Evolutionary conservation across 30 jellyfish, hydroid and myxozoan species (phyloP).

Genomic region (Aurelia coerulea): DNA sequence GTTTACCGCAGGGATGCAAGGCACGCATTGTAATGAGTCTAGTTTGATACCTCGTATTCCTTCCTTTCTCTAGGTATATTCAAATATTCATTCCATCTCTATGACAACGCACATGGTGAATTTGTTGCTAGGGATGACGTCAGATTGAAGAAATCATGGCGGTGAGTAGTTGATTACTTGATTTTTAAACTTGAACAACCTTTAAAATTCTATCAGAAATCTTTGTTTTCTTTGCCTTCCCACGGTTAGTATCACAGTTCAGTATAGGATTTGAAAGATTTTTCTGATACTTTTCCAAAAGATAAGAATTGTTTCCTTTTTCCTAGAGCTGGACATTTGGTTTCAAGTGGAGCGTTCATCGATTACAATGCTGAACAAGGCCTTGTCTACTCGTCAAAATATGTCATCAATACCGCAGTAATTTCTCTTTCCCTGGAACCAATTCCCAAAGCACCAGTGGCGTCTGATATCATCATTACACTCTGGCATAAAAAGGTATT

Average conservation of each 20-base stretch:
- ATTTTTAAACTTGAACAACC: neutral
- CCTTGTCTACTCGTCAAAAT: constrained; percentile 43
- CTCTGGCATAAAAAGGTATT: constrained; percentile 69
- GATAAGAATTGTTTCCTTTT: neutral
- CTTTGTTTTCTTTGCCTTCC: too few relatives aligned
- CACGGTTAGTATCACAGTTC: too few relatives aligned
- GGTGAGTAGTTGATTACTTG: constrained; percentile 1
- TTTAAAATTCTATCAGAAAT: too few relatives aligned
- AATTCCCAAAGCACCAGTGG: constrained; percentile 72
- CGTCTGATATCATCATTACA: constrained; percentile 82
- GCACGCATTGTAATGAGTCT: too few relatives aligned
- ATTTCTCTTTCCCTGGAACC: constrained; percentile 79
- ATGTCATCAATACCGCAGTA: constrained; percentile 80
- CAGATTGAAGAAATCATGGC: constrained; percentile 79
- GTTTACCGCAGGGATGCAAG: too few relatives aligned
- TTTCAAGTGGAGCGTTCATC: constrained; percentile 74
- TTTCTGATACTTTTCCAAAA: too few relatives aligned
- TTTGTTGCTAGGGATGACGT: constrained; percentile 34
- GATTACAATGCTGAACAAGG: constrained; percentile 75
- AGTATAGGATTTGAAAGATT: too few relatives aligned
- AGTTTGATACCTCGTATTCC: too few relatives aligned
- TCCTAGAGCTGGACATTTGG: constrained; percentile 71
- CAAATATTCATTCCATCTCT: constrained; percentile 64
- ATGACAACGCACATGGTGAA: constrained; percentile 49
- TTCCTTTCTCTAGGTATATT: constrained; percentile 39